phyloP scores from a whole-genome alignment of 2,888 invertebrate species.

The Monochamus alternatus region DNA sequence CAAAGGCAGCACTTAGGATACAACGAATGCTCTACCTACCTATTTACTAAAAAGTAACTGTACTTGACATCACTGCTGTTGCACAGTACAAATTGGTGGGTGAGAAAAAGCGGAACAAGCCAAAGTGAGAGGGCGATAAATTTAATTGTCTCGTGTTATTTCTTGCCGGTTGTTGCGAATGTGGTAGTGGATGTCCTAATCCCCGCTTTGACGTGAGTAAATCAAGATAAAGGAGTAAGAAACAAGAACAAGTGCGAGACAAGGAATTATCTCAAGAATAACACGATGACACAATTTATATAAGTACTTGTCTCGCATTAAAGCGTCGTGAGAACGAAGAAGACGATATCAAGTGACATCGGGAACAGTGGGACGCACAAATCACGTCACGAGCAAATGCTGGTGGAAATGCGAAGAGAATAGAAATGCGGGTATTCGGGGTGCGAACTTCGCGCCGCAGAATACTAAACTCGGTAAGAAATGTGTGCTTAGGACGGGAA shows the following conservation, averaged over 20 bases:
- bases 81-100: neutral
- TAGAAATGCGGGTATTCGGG: conserved; percentile 68
- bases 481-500: conserved; percentile 69
- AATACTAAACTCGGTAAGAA: conserved; percentile 68
- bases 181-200: conserved; percentile 42
- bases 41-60: no score
- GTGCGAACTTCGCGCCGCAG: conserved; percentile 66
- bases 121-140: conserved; percentile 35
- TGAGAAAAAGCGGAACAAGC: neutral
- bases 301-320: conserved; percentile 68
- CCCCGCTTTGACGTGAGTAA: conserved; percentile 52
- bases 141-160: conserved; percentile 44
- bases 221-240: conserved; percentile 55
- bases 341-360: conserved; percentile 68
- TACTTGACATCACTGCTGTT: no score
- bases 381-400: conserved; percentile 71
- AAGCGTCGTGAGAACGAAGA: conserved; percentile 66
- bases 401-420: conserved; percentile 69
- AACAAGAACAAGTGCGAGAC: conserved; percentile 56
- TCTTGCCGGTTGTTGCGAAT: conserved; percentile 32
- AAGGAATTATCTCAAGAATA: conserved; percentile 66
- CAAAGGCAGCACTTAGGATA: no score
- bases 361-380: conserved; percentile 67
- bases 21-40: no score
- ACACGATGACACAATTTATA: conserved; percentile 68